Conservation (phyloP, 2,113 vertebrate genomes). For the Saguinus imperator region DNA sequence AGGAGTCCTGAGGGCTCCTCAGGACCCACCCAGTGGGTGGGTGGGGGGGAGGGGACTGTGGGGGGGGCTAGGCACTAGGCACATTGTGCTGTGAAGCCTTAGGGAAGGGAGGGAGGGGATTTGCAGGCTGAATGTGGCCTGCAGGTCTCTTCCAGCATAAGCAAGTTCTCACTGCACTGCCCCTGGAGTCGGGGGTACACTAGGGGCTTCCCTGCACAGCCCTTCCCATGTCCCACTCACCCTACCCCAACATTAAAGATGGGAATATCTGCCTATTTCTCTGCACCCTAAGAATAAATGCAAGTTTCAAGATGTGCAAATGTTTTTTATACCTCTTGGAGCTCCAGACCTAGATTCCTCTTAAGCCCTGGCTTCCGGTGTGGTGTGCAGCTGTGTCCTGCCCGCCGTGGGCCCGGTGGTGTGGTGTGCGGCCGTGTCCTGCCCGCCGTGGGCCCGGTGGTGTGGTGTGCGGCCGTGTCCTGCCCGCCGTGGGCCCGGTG, state of each 20-base stretch:
- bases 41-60: too few relatives aligned
- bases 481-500: too few relatives aligned
- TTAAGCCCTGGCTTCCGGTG: rapidly evolving
- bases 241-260: neutral
- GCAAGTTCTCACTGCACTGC: neutral
- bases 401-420: neutral
- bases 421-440: neutral
- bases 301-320: too few relatives aligned
- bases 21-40: neutral
- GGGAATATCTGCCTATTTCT: neutral
- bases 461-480: too few relatives aligned
- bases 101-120: neutral
- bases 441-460: too few relatives aligned
- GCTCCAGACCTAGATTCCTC: neutral
- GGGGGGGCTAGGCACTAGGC: neutral
- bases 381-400: neutral
- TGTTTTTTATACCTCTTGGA: neutral
- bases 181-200: rapidly evolving
- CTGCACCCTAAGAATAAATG: neutral
- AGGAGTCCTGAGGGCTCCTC: constrained; percentile 51
- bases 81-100: neutral
- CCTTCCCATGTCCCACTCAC: rapidly evolving
- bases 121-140: neutral
- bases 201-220: neutral
- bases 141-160: neutral